Conservation (phyloP, 1,140 invertebrate genomes). For the Zaprionus lachaisei region DNA sequence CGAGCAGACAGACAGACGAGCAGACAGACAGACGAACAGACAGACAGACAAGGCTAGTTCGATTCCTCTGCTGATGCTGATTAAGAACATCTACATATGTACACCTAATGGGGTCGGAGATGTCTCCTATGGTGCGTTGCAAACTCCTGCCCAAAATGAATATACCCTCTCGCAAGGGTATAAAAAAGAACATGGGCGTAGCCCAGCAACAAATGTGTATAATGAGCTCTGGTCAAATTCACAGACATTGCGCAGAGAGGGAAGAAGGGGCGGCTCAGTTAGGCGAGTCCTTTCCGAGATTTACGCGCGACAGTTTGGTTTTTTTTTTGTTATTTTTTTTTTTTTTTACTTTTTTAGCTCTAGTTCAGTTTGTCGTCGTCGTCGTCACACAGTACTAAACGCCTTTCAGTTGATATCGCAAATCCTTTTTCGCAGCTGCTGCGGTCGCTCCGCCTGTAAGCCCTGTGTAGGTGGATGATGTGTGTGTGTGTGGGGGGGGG, state of each 20-base stretch:
- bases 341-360: background rate
- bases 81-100: no score
- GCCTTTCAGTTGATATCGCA: constrained; percentile 77
- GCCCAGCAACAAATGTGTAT: constrained; percentile 79
- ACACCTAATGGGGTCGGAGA: no score
- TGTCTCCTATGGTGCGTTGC: no score
- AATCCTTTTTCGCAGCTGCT: constrained; percentile 69
- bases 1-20: no score
- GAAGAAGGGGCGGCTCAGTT: no score
- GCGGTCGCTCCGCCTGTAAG: constrained; percentile 21
- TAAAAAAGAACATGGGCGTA: constrained; percentile 19
- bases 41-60: no score
- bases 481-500: background rate
- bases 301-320: constrained; percentile 71
- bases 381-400: constrained; percentile 44
- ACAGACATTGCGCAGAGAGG: constrained; percentile 16
- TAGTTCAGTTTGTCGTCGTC: background rate
- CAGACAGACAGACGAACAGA: no score
- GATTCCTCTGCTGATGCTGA: no score
- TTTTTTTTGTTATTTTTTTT: constrained; percentile 8
- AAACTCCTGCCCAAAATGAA: no score
- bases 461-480: background rate
- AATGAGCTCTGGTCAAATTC: constrained; percentile 75
- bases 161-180: no score
- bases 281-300: constrained; percentile 54